Percentiles rank a stretch among this genome's conserved stretches.
phyloP scores from a whole-genome alignment of 1,140 invertebrate genomes.

The Copidosoma floridanum region DNA sequence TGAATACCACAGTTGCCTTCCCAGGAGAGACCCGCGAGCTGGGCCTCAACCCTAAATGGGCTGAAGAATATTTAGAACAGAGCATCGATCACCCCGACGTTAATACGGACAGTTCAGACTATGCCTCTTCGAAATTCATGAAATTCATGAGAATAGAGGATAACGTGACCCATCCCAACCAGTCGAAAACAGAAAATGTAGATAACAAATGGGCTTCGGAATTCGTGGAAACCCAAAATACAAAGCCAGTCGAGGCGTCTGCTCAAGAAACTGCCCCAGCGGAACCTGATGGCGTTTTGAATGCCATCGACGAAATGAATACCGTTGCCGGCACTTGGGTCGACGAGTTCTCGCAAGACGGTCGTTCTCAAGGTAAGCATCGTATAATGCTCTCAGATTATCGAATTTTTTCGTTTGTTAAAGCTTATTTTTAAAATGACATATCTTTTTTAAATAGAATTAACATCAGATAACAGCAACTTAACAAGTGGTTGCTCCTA shows the following conservation, averaged over 20 bases:
- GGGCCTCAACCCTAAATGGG: conserved; percentile 59
- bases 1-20: conserved; percentile 23
- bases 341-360: conserved; percentile 47
- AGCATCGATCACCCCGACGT: conserved; percentile 43
- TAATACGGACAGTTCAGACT: conserved; percentile 65
- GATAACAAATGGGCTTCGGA: conserved; percentile 55
- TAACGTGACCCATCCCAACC: conserved; percentile 57
- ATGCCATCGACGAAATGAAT: conserved; percentile 40
- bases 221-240: conserved; percentile 33
- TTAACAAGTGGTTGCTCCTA: conserved; percentile 20
- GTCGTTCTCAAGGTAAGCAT: conserved; percentile 22
- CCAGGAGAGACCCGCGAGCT: conserved; percentile 48
- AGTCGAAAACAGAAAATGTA: conserved; percentile 42
- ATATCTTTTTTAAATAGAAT: conserved; percentile 28
- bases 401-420: too few relatives aligned
- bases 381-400: conserved; percentile 3
- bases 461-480: conserved; percentile 21
- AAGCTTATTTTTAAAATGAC: conserved; percentile 23
- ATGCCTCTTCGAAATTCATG: conserved; percentile 79
- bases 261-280: conserved; percentile 40
- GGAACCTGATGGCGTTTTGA: conserved; percentile 41
- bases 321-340: conserved; percentile 43
- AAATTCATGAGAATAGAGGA: conserved; percentile 80
- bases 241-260: conserved; percentile 40
- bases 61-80: conserved; percentile 62